Base-by-base conservation (phyloP, 2,888 invertebrate species). In the Microctonus brassicae region DNA sequence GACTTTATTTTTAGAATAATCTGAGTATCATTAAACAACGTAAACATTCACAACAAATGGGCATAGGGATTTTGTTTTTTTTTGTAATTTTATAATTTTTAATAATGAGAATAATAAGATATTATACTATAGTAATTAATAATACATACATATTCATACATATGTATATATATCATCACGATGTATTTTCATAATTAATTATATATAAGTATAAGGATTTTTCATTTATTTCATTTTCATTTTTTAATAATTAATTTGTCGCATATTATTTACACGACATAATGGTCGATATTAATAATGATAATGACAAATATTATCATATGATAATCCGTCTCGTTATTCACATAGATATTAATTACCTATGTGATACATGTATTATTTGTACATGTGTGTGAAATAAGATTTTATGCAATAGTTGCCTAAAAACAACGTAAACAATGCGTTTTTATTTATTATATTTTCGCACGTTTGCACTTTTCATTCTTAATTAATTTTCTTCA, bases 21-120 rank as follows among this genome's bases (percentile, higher is more conserved):
- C 76, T 79, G 79, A 82, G 81, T 83, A 82, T 84, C 81, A 79
- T 84, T 81, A 83, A 83, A 82, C 83, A 84, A 83, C 81, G 79
- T 81, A 83, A 83, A 83, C 82, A 84, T 83, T 84, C 82, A 84
- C 84, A 83, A 84, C 82, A 84, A 79, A 84, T 81, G 80, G 81
- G 80, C 81, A 75, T 79, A 80, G 78, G 80, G 79, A 78, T 75
- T 80, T 70, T n/a, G n/a, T n/a, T n/a, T 62, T 4, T 57, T 26
- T 74, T 67, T 57, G 36, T 53, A 52, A 52, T 34, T 39, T 26
- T n/a, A 24, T 65, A 79, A 78, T 80, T 77, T 75, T 78, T 58
- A 71, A 71, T 72, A 65, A 72, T 71, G 47, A 75, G 73, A 73
- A 73, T 73, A 72, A 73, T 73, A 73, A 75, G 75, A 72, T 78